Conservation (phyloP, 2,888 invertebrate genomes). For the Lottia scabra region DNA sequence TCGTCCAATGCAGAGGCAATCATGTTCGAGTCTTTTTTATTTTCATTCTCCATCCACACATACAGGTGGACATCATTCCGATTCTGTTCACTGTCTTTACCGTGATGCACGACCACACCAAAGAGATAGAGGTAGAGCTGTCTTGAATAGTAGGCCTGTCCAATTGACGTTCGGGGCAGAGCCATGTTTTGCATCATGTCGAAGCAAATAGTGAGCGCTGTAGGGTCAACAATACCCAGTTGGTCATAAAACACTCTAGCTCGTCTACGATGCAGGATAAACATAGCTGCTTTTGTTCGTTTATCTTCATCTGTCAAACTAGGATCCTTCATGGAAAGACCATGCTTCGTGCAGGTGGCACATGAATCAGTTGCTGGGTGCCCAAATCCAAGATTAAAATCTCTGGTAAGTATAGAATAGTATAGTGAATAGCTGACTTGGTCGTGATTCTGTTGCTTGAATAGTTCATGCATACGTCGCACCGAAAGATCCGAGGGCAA, state of each 20-base stretch:
- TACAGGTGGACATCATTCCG: conserved; percentile 6
- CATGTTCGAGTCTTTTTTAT: no score
- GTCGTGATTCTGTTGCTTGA: not conserved
- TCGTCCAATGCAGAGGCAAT: not conserved
- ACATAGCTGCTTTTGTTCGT: not conserved
- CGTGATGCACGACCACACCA: conserved; percentile 1
- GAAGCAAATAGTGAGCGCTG: not conserved
- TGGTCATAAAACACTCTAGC: not conserved
- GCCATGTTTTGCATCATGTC: not conserved
- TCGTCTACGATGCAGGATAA: not conserved
- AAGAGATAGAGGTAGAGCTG: conserved; percentile 15
- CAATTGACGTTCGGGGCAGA: not conserved
- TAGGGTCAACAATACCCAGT: not conserved
- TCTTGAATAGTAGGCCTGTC: conserved; percentile 13
- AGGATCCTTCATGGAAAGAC: not conserved
- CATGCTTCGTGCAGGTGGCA: no score
- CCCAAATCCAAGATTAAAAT: no score
- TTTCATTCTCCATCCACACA: no score
- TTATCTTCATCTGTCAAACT: not conserved
- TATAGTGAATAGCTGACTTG: not conserved
- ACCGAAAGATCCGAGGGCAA: not conserved
- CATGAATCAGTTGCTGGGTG: no score
- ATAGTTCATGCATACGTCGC: not conserved
- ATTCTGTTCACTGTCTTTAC: not conserved
- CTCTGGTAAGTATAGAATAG: no score